phyloP scores from a whole-genome alignment of 92 coral and sea anemone species.

The Porites divaricata region DNA sequence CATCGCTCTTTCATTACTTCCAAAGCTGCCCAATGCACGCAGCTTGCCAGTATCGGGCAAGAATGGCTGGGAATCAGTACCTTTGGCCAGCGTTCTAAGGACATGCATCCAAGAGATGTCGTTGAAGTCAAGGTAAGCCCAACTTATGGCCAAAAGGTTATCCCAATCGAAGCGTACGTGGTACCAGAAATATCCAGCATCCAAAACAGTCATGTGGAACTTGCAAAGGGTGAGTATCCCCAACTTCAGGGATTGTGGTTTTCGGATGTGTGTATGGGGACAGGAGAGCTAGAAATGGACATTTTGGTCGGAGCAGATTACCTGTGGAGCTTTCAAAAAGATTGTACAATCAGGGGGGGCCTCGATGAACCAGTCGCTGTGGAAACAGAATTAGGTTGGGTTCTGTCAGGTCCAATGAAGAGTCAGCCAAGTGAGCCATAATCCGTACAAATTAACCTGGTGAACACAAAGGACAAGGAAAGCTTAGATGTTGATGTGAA shows the following conservation, averaged over 20 bases:
- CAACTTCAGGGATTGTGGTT: conserved; percentile 49
- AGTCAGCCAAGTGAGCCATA: not conserved
- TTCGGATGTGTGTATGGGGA: conserved; percentile 37
- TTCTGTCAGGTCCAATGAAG: conserved; percentile 56
- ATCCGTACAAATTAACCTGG: not conserved
- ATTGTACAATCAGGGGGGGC: conserved; percentile 30
- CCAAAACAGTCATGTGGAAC: conserved; percentile 35
- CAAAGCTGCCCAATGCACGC: conserved; percentile 7
- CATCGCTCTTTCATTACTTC: conserved; percentile 52
- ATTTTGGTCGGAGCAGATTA: conserved; percentile 50
- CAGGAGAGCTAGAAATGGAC: conserved; percentile 39
- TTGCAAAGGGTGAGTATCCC: conserved; percentile 29
- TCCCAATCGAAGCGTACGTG: conserved; percentile 46
- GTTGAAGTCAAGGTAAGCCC: conserved; percentile 43
- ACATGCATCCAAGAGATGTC: conserved; percentile 24
- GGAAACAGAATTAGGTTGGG: conserved; percentile 60
- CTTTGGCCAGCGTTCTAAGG: conserved; percentile 38
- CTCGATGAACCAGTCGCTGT: conserved; percentile 51
- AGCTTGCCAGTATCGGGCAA: conserved; percentile 5
- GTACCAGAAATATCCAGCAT: conserved; percentile 50
- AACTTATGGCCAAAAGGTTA: conserved; percentile 27
- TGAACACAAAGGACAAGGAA: conserved; percentile 3
- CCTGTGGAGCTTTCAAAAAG: conserved; percentile 51
- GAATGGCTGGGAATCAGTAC: conserved; percentile 50
- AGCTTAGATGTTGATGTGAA: conserved; percentile 11